Base-by-base conservation (phyloP, 2,113 vertebrate species). In the Peromyscus polionotus region DNA sequence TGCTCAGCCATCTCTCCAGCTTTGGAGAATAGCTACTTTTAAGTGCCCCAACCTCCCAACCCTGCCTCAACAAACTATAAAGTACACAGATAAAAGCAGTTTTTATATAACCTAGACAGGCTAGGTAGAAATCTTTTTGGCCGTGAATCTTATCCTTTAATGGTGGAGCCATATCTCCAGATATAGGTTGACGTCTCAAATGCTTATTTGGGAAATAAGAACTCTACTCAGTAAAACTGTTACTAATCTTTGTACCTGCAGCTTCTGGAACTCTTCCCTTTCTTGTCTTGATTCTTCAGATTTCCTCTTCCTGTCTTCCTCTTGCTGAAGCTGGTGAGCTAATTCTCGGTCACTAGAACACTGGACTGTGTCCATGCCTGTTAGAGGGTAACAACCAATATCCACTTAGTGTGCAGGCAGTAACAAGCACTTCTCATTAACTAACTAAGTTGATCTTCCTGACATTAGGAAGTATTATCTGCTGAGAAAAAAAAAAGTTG, bases 251-350 rank as follows among this genome's bases (percentile, higher is more conserved):
- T 24, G 33, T 95, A 99, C 99, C 99, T 99, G 99, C 42, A 99
- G 98, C 96, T 99, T 99, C 98, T 98, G 98, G 98, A 99, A 99
- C 95, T 99, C 99, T 92, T 99, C 98, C 28, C 88, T 98, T 96
- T 99, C 99, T 97, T 92, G 97, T 87, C 95, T 98, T 67, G 98
- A 98, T 95, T 99, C 99, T 84, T 98, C 98, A 84, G 96, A 97
- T 96, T 94, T 99, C 96, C 98, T 99, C 77, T 68, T 88, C 87
- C 97, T 94, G 42, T 99, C 98, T 97, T 99, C 99, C 97, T 99
- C 99, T 87, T 97, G 97, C 63, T 99, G 99, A 70, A 99, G 99
- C 68, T 54, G 98, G 1, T 97, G 98, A 97, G 99, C 99, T 97
- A 99, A 96, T 89, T 98, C 98, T 65, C 98, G 97, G 96, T 99